phyloP scores from a whole-genome alignment of 2,113 vertebrate genomes.

The Daphoenositta chrysoptera region DNA sequence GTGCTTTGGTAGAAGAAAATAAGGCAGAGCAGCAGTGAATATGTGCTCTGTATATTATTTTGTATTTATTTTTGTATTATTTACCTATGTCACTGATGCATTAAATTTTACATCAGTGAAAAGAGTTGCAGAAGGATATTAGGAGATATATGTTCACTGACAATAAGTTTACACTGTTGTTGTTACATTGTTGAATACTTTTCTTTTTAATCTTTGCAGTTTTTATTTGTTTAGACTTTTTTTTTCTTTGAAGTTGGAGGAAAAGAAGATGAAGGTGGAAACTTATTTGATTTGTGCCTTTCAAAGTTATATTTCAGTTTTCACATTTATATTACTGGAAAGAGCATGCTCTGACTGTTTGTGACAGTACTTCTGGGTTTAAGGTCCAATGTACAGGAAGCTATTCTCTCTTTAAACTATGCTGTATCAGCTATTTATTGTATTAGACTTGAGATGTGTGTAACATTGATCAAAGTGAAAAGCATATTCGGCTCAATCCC shows the following conservation, averaged over 20 bases:
- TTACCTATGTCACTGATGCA: neutral
- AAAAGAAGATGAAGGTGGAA: neutral
- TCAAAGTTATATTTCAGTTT: neutral
- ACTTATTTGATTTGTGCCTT: neutral
- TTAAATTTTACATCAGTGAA: neutral
- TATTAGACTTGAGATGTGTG: neutral
- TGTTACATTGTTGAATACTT: neutral
- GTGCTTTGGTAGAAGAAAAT: neutral
- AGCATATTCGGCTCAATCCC: accelerated
- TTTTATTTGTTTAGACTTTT: neutral
- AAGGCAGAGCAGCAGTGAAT: neutral
- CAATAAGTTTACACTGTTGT: neutral
- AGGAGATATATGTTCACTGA: neutral
- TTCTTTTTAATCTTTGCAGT: neutral
- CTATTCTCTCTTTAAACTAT: neutral
- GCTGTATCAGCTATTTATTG: neutral
- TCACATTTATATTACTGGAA: neutral
- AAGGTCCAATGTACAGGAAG: neutral
- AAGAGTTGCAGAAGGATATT: neutral
- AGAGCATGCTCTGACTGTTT: neutral
- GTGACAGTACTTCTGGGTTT: neutral
- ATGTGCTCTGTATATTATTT: neutral
- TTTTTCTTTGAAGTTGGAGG: neutral
- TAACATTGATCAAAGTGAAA: neutral
- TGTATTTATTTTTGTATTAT: neutral